Percentiles rank a stretch among this genome's conserved stretches.
These are phyloP conservation scores for Nemapogon koenigi DNA, from an alignment of 2,888 invertebrate species.

Conservation along the genomic window DNA sequence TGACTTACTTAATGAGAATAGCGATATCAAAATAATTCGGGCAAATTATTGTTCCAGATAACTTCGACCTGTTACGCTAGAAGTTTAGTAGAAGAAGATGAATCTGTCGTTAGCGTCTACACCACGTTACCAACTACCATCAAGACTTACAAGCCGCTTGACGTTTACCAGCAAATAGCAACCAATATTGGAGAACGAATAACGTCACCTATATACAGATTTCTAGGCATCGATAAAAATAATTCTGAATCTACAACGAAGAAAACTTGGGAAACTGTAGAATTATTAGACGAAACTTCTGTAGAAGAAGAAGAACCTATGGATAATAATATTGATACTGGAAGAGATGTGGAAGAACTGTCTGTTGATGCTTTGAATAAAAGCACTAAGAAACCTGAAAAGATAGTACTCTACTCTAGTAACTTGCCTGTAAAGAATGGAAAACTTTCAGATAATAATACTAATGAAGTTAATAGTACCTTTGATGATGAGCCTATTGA, in stretches of 20 bases:
- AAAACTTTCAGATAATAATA: conserved; percentile 15
- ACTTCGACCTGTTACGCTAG: conserved; percentile 26
- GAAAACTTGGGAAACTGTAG: conserved; percentile 28
- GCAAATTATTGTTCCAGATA: no score
- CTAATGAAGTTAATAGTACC: conserved; percentile 12
- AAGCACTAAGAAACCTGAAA: conserved; percentile 42
- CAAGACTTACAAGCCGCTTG: conserved; percentile 23
- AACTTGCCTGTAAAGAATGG: conserved; percentile 28
- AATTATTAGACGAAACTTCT: conserved; percentile 29
- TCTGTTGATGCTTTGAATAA: conserved; percentile 31
- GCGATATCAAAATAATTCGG: no score
- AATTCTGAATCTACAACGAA: conserved; percentile 23
- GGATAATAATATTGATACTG: conserved; percentile 30
- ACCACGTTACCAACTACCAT: conserved; percentile 32
- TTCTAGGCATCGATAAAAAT: conserved; percentile 33
- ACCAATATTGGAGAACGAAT: conserved; percentile 49
- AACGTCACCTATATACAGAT: conserved; percentile 50
- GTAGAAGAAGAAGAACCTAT: conserved; percentile 26
- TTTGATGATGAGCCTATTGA: conserved; percentile 16
- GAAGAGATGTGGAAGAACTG: conserved; percentile 43
- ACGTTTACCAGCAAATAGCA: conserved; percentile 52
- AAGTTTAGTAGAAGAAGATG: conserved; percentile 25
- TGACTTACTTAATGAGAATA: no score
- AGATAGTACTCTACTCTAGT: conserved; percentile 35
- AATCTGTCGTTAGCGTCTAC: conserved; percentile 50